phyloP scores from a whole-genome alignment of 2,113 vertebrate genomes.

The Phodopus roborovskii region DNA sequence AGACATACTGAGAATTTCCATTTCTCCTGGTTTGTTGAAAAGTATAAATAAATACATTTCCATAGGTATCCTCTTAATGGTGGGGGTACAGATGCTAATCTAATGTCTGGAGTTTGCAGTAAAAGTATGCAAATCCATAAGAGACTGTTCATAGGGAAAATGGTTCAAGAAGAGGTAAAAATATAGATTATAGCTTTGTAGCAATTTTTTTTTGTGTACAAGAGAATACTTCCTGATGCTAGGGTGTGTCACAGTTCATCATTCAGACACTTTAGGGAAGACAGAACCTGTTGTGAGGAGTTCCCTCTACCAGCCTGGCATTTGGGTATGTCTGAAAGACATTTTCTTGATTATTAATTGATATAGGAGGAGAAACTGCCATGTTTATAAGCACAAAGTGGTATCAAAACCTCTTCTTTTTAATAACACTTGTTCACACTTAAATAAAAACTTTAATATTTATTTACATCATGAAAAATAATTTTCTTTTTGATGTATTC shows the following conservation, averaged over 20 bases:
- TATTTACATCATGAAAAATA: background rate
- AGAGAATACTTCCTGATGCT: background rate
- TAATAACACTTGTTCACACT: background rate
- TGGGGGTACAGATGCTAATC: too few species aligned
- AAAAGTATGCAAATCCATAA: background rate
- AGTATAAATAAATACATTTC: background rate
- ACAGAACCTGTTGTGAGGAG: background rate
- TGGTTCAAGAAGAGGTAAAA: conserved; percentile 30
- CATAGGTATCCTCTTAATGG: too few species aligned
- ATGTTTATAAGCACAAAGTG: background rate
- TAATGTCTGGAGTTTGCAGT: background rate
- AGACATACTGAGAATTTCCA: background rate
- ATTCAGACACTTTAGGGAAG: background rate
- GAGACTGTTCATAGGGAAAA: conserved; percentile 5
- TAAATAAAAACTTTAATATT: background rate
- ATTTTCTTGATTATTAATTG: background rate
- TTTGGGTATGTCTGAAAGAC: background rate
- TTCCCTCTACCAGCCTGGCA: background rate
- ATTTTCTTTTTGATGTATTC: background rate
- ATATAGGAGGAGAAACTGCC: background rate
- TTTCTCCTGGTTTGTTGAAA: background rate
- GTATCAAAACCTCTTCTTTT: background rate
- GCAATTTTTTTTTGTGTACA: background rate
- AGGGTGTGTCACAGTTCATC: background rate
- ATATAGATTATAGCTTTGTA: background rate